These are phyloP conservation scores for Crenichthys baileyi DNA, from an alignment of 2,797 vertebrate genomes.

Conservation along the genomic window DNA sequence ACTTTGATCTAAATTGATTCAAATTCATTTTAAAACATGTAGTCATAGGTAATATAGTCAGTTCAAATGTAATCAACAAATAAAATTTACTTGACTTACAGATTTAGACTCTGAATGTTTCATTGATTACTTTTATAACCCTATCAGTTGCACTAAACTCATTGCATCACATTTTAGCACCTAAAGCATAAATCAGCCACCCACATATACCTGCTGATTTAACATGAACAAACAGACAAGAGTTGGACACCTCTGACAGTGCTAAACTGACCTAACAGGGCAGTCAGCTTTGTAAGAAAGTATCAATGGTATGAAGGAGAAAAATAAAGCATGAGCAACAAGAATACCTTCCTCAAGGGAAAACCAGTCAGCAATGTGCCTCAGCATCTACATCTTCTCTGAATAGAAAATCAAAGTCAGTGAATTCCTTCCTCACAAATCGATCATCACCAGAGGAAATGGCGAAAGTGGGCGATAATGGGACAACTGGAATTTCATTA, in stretches of 20 bases:
- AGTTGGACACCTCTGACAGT: constrained; percentile 24
- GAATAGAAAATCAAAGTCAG: constrained; percentile 55
- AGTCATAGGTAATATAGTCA: too few species aligned
- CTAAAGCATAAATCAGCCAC: not conserved
- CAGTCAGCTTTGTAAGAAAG: constrained; percentile 46
- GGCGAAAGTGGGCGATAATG: constrained; percentile 6
- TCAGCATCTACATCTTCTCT: constrained; percentile 19
- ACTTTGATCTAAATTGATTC: too few species aligned
- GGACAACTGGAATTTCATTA: constrained; percentile 47
- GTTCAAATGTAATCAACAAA: not conserved
- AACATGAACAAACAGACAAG: constrained; percentile 8
- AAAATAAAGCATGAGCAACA: constrained; percentile 23
- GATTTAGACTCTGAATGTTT: not conserved
- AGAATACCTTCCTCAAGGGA: constrained; percentile 34
- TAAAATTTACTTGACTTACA: not conserved
- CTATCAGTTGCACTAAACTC: constrained; percentile 13
- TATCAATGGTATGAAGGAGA: constrained; percentile 29
- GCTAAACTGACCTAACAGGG: constrained; percentile 26
- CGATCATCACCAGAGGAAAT: constrained; percentile 37
- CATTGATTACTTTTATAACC: not conserved
- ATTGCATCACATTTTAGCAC: not conserved
- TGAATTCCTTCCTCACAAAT: constrained; percentile 44
- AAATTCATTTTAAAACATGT: not conserved
- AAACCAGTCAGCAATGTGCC: constrained; percentile 56
- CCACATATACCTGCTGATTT: not conserved